A percentile compares a stretch with the other conserved stretches of the same genome.
Conservation (phyloP, 2,888 invertebrate genomes). For the Nephrotoma guestfalica region DNA sequence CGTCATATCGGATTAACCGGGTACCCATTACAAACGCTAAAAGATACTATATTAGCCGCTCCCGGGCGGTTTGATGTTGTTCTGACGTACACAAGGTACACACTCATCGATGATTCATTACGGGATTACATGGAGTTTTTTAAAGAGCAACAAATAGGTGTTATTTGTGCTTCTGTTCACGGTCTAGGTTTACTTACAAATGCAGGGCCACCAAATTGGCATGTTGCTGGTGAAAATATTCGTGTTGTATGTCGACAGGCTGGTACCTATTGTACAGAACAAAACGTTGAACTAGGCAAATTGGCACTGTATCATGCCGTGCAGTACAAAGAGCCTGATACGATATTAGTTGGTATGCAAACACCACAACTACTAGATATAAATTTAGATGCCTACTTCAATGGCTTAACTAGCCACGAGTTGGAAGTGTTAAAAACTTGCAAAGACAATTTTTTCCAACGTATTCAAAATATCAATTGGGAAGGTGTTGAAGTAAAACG, state of each 20-base stretch:
- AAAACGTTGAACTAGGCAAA: constrained; percentile 48
- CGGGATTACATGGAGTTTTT: constrained; percentile 59
- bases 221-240: constrained; percentile 53
- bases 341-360: constrained; percentile 65
- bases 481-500: constrained; percentile 45
- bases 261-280: constrained; percentile 49
- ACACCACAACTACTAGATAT: constrained; percentile 42
- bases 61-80: constrained; percentile 37
- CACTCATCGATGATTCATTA: constrained; percentile 64
- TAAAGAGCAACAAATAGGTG: constrained; percentile 49
- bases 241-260: constrained; percentile 47
- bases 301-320: constrained; percentile 53
- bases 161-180: constrained; percentile 71
- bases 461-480: constrained; percentile 39
- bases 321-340: constrained; percentile 45
- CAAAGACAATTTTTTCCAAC: constrained; percentile 43
- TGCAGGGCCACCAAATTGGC: constrained; percentile 62
- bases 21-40: constrained; percentile 64
- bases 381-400: constrained; percentile 47
- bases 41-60: constrained; percentile 53
- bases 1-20: constrained; percentile 75
- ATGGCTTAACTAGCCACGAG: constrained; percentile 53
- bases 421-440: constrained; percentile 43
- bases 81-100: constrained; percentile 65
- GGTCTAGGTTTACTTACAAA: constrained; percentile 72